Conservation (phyloP, 2,113 vertebrate species). For the Pampusana beccarii region DNA sequence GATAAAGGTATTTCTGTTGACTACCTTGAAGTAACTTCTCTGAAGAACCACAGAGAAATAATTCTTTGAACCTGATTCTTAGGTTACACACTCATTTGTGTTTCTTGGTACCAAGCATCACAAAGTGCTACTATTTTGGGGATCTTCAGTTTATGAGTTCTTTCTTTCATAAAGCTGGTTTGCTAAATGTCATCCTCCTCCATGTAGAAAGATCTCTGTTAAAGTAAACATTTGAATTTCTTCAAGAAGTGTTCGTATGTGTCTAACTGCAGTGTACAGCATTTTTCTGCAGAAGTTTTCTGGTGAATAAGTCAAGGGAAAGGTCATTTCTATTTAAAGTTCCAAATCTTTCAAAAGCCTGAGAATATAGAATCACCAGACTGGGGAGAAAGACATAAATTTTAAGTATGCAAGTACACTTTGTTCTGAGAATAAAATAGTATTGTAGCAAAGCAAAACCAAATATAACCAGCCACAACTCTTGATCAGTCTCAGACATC, state of each 20-base stretch:
- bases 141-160: background rate
- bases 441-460: background rate
- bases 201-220: background rate
- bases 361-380: background rate
- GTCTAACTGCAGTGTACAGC: background rate
- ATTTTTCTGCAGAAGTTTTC: background rate
- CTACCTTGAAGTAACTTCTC: background rate
- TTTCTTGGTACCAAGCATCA: background rate
- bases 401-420: background rate
- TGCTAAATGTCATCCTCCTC: background rate
- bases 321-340: background rate
- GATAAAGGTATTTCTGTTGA: background rate
- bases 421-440: background rate
- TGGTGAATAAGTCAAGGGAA: background rate
- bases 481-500: fast-evolving
- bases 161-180: background rate
- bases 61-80: background rate
- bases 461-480: background rate
- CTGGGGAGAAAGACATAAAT: background rate
- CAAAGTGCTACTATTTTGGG: background rate
- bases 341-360: background rate
- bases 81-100: background rate
- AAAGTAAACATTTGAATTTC: background rate
- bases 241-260: background rate
- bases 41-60: background rate